Percentiles rank a stretch among this genome's conserved stretches.
phyloP scores from a whole-genome alignment of 2,888 invertebrate genomes.

The Malachius bipustulatus region DNA sequence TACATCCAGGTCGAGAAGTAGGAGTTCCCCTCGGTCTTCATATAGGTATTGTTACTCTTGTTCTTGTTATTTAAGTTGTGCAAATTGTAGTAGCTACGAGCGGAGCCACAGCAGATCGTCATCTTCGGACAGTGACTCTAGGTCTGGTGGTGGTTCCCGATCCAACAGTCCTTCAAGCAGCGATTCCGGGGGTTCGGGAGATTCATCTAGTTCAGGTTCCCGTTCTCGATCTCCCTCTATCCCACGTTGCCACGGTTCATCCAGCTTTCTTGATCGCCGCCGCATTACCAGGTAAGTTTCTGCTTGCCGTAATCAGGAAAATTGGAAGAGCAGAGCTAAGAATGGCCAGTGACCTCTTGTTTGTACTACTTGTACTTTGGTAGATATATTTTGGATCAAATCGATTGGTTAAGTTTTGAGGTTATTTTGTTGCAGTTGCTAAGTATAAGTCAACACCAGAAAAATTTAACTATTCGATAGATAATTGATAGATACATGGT shows the following conservation, averaged over 20 bases:
- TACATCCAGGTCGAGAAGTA: conserved; percentile 9
- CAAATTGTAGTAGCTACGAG: conserved; percentile 21
- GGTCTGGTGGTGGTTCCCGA: conserved; percentile 32
- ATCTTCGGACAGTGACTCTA: conserved; percentile 30
- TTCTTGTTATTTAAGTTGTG: conserved; percentile 18
- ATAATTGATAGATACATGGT: no score
- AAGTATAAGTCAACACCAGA: no score
- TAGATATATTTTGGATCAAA: no score
- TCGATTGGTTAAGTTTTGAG: no score
- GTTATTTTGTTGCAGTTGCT: no score
- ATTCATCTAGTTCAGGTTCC: conserved; percentile 45
- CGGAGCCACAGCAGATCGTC: conserved; percentile 21
- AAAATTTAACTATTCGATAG: no score
- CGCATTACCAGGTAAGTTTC: conserved; percentile 81
- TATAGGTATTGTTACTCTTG: no score
- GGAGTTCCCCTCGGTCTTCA: conserved; percentile 6
- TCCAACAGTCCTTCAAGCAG: conserved; percentile 38
- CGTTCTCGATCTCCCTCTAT: conserved; percentile 78
- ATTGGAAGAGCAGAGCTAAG: no score
- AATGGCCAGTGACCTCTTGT: no score
- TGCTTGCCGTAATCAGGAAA: no score
- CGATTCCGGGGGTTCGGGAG: conserved; percentile 44
- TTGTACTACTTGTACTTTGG: no score
- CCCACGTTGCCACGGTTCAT: conserved; percentile 83
- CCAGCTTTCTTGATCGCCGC: conserved; percentile 84